Conservation (phyloP, 2,888 invertebrate genomes). For the Phengaris alcon region DNA sequence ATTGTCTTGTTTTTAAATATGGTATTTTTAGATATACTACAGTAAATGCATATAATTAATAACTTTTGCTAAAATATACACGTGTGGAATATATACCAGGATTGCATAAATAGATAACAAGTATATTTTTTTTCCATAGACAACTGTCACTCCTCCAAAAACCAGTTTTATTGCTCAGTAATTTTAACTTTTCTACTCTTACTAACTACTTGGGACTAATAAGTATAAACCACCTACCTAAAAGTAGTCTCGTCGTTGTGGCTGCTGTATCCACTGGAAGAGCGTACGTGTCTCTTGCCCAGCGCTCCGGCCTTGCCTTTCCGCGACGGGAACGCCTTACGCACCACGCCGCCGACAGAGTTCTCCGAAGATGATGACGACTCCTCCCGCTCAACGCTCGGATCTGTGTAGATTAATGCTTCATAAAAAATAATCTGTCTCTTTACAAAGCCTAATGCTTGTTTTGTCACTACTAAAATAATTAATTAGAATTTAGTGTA, state of each 20-base stretch:
- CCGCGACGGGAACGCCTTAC: slow-evolving; percentile 84
- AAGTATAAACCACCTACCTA: slow-evolving; percentile 68
- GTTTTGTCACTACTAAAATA: neutral
- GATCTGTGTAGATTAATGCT: slow-evolving; percentile 50
- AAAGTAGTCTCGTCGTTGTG: slow-evolving; percentile 92
- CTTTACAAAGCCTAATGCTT: neutral
- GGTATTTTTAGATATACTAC: neutral
- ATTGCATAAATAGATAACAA: slow-evolving; percentile 13
- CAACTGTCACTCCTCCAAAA: neutral
- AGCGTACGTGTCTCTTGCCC: slow-evolving; percentile 86
- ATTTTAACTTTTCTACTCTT: neutral
- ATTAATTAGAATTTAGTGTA: neutral
- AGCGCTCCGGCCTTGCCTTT: slow-evolving; percentile 83
- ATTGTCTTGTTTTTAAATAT: neutral
- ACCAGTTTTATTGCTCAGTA: neutral
- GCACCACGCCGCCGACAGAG: slow-evolving; percentile 83
- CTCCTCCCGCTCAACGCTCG: slow-evolving; percentile 84
- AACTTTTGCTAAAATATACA: neutral
- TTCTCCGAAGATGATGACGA: slow-evolving; percentile 89
- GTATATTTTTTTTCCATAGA: neutral
- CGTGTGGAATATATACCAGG: neutral
- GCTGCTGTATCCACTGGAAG: slow-evolving; percentile 89
- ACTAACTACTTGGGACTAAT: neutral
- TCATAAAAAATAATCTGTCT: slow-evolving; percentile 23
- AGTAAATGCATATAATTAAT: neutral